These are phyloP conservation scores for Anthopleura sola DNA, from an alignment of 64 coral and sea anemone genomes.

Conservation along the genomic window DNA sequence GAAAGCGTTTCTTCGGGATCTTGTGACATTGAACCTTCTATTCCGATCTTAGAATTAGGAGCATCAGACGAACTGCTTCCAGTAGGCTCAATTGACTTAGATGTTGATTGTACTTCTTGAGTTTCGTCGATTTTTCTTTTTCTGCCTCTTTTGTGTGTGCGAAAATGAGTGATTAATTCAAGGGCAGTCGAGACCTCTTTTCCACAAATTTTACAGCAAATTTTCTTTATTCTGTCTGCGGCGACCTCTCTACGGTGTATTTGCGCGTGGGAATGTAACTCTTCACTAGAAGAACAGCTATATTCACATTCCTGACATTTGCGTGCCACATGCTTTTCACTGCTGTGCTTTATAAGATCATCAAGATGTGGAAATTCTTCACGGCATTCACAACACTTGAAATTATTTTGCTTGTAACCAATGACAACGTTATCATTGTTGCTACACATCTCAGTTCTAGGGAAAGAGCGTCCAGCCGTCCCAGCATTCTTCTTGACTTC, in stretches of 20 bases:
- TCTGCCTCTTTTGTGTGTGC: background rate
- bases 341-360: background rate
- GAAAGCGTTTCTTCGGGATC: background rate
- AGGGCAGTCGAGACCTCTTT: background rate
- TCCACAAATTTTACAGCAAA: background rate
- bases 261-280: background rate
- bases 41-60: background rate
- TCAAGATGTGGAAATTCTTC: slow-evolving; percentile 4
- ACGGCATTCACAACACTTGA: background rate
- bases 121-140: background rate
- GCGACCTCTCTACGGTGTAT: background rate
- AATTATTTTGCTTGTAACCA: background rate
- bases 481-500: background rate
- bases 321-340: background rate
- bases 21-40: background rate
- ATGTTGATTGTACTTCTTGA: background rate
- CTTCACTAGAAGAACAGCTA: background rate
- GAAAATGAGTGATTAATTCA: background rate
- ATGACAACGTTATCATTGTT: slow-evolving; percentile 9
- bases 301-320: background rate
- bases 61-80: background rate
- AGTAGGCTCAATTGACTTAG: background rate
- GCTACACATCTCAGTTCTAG: background rate
- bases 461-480: background rate
- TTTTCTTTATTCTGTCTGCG: background rate